These are phyloP conservation scores for Prunella himalayana DNA, from an alignment of 2,113 vertebrate genomes.

Conservation along the genomic window DNA sequence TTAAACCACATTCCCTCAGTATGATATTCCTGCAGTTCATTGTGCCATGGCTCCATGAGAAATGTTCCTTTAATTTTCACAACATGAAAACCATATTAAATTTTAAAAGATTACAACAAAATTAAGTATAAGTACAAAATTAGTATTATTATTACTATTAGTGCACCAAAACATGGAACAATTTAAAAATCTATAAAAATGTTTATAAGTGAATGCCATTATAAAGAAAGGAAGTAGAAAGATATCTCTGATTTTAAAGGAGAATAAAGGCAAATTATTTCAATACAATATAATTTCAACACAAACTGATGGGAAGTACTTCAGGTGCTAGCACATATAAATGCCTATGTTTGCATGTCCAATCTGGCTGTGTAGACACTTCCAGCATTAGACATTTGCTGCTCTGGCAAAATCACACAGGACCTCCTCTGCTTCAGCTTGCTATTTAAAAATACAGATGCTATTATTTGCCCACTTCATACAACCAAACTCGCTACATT, in stretches of 20 bases:
- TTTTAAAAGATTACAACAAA: background rate
- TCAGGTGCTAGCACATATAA: background rate
- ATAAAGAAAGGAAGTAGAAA: background rate
- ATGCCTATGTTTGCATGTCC: background rate
- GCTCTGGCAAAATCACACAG: background rate
- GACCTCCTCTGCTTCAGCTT: background rate
- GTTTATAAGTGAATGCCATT: background rate
- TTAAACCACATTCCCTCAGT: background rate
- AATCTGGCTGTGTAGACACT: background rate
- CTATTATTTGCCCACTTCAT: background rate
- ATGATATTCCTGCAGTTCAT: background rate
- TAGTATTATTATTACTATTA: background rate
- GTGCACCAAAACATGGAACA: background rate
- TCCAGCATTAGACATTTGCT: background rate
- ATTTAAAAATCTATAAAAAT: background rate
- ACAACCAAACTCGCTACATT: background rate
- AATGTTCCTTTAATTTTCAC: background rate
- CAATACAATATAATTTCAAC: background rate
- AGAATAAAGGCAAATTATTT: background rate
- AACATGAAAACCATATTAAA: background rate
- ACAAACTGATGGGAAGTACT: background rate
- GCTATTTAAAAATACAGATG: background rate
- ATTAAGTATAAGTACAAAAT: background rate
- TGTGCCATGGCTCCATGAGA: background rate
- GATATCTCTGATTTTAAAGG: background rate